Evolutionary conservation across 2,888 invertebrate genomes (phyloP), one percentile per base, ranked within the genome.

Genomic region (Pyralis farinalis): DNA sequence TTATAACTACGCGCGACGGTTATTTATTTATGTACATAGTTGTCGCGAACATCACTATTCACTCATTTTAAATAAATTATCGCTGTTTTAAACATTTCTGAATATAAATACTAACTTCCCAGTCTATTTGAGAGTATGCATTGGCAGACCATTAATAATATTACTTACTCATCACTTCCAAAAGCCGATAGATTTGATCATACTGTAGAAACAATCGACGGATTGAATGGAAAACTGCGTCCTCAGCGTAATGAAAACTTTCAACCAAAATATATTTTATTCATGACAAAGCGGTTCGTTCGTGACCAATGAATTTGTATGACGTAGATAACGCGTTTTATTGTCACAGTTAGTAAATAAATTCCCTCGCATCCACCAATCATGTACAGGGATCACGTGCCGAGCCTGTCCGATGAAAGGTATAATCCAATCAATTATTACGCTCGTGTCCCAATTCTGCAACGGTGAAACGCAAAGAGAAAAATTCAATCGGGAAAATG

Each of bases 341-440:
- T 75, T 76, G 76, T 79, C 72, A 60, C 69, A 69, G 76, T 71
- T 74, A 37, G 30, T 37, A 37, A 37, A 37, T 37, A 37, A 37
- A 36, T 16, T 36, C 16, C 16, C 35, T 16, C 9, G 32, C 32
- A 27, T 38, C 55, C 63, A 66, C 70, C 78, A 79, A 80, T 81
- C 81, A 69, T 73, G 80, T 71, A 80, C 71, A 49, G 73, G 68
- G 75, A 80, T 81, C 84, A 83, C 83, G 84, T 83, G 70, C 57
- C 52, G 37, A 40, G 51, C 50, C 59, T 42, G 53, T 56, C 68
- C 72, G 68, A 63, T 78, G 74, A 73, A 78, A 77, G 77, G 76
- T 72, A 78, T 84, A 83, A 85, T 81, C 77, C 80, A 75, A 85
- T 85, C 82, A 83, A 85, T 85, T 85, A 84, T 83, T 72, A 71